Conservation (phyloP, 2,888 invertebrate genomes). For the Ornithoptera alexandrae region DNA sequence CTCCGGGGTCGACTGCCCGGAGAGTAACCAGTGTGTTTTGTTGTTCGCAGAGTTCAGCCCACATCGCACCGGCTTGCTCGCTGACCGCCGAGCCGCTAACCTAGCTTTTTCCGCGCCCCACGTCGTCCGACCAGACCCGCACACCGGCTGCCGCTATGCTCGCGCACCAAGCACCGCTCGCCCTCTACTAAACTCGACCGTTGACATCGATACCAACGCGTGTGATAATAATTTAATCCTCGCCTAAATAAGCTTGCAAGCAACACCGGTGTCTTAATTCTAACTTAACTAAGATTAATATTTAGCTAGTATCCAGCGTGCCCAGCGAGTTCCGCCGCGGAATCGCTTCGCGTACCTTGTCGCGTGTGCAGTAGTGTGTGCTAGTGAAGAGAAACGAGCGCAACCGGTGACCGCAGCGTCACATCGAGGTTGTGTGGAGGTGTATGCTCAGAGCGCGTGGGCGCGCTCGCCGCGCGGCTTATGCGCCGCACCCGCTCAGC, state of each 20-base stretch:
- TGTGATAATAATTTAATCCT: constrained; percentile 78
- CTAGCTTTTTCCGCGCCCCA: constrained; percentile 78
- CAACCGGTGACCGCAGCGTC: constrained; percentile 37
- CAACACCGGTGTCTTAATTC: constrained; percentile 78
- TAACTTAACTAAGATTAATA: constrained; percentile 75
- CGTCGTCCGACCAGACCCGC: constrained; percentile 67
- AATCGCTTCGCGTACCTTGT: constrained; percentile 51
- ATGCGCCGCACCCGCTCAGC: constrained; percentile 75
- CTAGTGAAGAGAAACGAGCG: constrained; percentile 58
- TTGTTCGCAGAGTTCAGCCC: constrained; percentile 81
- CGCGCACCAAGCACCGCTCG: constrained; percentile 78
- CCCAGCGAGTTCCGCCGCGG: constrained; percentile 50
- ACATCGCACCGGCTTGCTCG: constrained; percentile 78
- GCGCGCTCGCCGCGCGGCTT: constrained; percentile 70
- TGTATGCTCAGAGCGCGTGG: constrained; percentile 69
- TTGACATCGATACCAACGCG: constrained; percentile 78
- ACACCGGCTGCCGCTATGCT: constrained; percentile 66
- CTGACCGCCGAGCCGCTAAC: constrained; percentile 79
- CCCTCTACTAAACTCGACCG: constrained; percentile 76
- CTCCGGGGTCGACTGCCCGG: constrained; percentile 73
- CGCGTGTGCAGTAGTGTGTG: constrained; percentile 66
- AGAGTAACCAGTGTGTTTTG: constrained; percentile 79
- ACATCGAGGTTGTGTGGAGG: constrained; percentile 42
- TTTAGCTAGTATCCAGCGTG: constrained; percentile 55
- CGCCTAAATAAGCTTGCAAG: constrained; percentile 78